Evolutionary conservation across 2,888 invertebrate species (phyloP).

Genomic region (Orthosia incerta): DNA sequence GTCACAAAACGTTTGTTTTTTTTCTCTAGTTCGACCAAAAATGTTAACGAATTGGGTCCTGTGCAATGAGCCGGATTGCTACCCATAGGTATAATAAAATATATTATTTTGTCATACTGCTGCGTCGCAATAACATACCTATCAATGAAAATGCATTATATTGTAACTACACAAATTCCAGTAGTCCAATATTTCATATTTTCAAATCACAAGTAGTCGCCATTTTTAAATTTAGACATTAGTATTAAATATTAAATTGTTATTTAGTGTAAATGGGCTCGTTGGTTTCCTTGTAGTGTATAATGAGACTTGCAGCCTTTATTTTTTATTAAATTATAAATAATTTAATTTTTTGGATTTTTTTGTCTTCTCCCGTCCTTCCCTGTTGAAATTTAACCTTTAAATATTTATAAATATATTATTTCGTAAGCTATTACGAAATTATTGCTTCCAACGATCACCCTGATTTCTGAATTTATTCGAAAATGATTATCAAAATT

Average conservation of each 20-base stretch:
- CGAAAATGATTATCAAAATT: not conserved
- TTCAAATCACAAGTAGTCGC: constrained; percentile 46
- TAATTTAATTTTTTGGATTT: constrained; percentile 38
- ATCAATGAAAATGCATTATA: constrained; percentile 41
- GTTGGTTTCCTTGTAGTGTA: constrained; percentile 55
- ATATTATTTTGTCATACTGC: constrained; percentile 54
- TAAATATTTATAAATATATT: not conserved
- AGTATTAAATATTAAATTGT: constrained; percentile 64
- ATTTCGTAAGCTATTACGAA: not conserved
- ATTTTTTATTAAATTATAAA: constrained; percentile 61
- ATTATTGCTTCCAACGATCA: not conserved
- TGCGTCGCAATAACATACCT: constrained; percentile 4
- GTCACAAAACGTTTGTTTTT: not conserved
- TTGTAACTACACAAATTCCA: constrained; percentile 50
- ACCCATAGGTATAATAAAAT: constrained; percentile 44
- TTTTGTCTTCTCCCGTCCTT: not conserved
- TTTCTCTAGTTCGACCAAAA: not conserved
- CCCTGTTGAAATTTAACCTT: not conserved
- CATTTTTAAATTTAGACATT: constrained; percentile 60
- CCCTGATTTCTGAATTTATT: not conserved
- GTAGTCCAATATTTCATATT: constrained; percentile 49
- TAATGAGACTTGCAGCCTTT: constrained; percentile 50
- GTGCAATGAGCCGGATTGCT: not conserved
- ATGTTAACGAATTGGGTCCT: not conserved
- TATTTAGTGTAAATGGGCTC: constrained; percentile 64